Base-by-base conservation (phyloP, 2,888 invertebrate species). In the Hydroisotoma schaefferi region DNA sequence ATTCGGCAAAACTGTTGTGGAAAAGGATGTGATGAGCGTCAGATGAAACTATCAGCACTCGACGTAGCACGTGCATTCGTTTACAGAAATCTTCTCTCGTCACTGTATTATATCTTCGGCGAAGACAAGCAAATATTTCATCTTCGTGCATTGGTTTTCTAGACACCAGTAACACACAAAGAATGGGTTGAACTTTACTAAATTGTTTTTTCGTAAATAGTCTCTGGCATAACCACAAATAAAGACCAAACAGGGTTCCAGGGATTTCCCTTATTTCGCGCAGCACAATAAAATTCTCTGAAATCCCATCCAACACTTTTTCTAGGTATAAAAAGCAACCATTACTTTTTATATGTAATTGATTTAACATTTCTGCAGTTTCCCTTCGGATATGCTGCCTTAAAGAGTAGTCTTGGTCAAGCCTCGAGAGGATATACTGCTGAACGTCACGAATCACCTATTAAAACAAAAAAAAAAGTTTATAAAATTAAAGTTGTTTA, bases 301-400 rank as follows among this genome's bases (percentile, higher is more conserved):
- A 89, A 1, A 95, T 92, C 0, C 94, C 94, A 73, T 95, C 94
- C 47, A 94, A 77, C 0, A 94, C 87, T 79, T 90, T 89, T 75
- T 91, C 90, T 65, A 92, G 77, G 73, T 92, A 93, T 2, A 93
- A 81, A 66, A 93, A 85, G 73, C 92, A 93, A 0, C 94, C 97
- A 74, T 95, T 94, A 75, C 93, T 93, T 78, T 97, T 97, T 73
- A 97, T 95, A 74, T 95, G 87, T 40, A 97, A 80, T 74, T 94
- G 94, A 77, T 97, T 95, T 2, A 97, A 79, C 77, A 94, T 93
- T 69, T 95, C 94, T 0, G 95, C 95, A 0, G 94, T 94, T 75
- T 91, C 90, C 57, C 88, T 81, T 43, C 90, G 92, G 64, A 95
- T 87, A 74, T 94, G 92, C 63, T 91, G 90, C 37, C 91, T 81